Evolutionary conservation across 2,888 invertebrate species (phyloP), one percentile per base, ranked within the genome.

Genomic region (Eudemis profundana): DNA sequence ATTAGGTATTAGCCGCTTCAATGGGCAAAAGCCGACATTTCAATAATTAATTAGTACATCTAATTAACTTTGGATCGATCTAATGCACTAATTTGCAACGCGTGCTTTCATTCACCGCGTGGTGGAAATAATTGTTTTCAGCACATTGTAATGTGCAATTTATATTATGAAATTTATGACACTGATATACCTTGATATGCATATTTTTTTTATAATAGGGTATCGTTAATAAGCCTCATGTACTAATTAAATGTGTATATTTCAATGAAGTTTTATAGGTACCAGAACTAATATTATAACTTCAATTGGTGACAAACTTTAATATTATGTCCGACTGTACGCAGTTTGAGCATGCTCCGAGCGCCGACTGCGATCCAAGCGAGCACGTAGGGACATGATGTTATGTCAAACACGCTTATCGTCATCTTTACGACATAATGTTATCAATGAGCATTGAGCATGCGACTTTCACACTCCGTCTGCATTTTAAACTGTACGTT

Each of bases 371-470:
- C 33, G 33, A 33, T 10, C 8, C 33, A 10, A 7, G 54, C 51
- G 12, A 57, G 60, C 71, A 72, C 72, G 72, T 69, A 14, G 29
- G 61, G 27, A 64, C 73, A 69, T 70, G 73, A 70, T 70, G 73
- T 72, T 73, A 73, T 73, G 66, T 70, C 49, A 70, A 73, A 72
- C 71, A 56, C 19, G 56, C 56, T 56, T 56, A 70, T 59, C 61
- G 68, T 61, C 46, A 21, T 19, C 44, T 57, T 51, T 23, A 49
- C 60, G 42, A 29, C 33, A 44, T 42, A 53, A 54, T 54, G 60
- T 50, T 66, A 56, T 56, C 56, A 56, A 56, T 56, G 56, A 44
- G 42, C 53, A 4, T 5, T 15, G 29, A 14, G 17, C 53, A 23
- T 38, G 29, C 27, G 42, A 15, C 56, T 42, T 59, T 59, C 57